Evolutionary conservation across 1,140 invertebrate genomes (phyloP).

Genomic region (Sycophaga agraensis): DNA sequence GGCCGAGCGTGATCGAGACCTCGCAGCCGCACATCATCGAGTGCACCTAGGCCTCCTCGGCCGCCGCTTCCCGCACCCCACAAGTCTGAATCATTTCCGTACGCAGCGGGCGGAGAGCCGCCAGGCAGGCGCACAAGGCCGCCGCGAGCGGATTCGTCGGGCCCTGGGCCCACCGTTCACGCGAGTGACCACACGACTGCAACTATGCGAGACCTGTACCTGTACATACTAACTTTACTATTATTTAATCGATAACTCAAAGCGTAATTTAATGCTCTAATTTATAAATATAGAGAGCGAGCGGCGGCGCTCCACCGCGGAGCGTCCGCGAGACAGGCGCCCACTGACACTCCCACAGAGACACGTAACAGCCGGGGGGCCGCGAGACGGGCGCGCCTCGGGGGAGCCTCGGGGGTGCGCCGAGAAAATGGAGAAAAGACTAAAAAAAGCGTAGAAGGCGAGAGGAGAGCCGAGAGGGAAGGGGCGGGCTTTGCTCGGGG

Average conservation of each 20-base stretch:
- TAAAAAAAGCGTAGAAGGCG: background rate
- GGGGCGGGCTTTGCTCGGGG: no score
- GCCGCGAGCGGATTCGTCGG: constrained; percentile 53
- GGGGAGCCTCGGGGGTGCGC: no score
- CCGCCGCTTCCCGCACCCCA: constrained; percentile 19
- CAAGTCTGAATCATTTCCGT: constrained; percentile 13
- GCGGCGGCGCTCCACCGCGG: no score
- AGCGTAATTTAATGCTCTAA: constrained; percentile 49
- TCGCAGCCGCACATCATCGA: constrained; percentile 84
- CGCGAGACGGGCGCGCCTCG: no score
- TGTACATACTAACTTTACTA: constrained; percentile 57
- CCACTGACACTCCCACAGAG: no score
- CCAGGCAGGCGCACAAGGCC: no score
- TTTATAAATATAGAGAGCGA: constrained; percentile 38
- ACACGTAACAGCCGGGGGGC: no score
- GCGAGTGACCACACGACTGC: constrained; percentile 59
- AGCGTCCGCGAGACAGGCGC: no score
- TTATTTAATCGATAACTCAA: constrained; percentile 56
- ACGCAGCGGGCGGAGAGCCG: no score
- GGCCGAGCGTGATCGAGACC: constrained; percentile 81
- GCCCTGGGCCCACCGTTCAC: constrained; percentile 43
- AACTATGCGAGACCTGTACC: constrained; percentile 62
- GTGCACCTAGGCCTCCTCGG: constrained; percentile 69
- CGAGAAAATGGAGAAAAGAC: background rate
- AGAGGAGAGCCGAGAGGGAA: background rate